Conservation (phyloP, 2,113 vertebrate genomes). For the Phyllostomus hastatus region DNA sequence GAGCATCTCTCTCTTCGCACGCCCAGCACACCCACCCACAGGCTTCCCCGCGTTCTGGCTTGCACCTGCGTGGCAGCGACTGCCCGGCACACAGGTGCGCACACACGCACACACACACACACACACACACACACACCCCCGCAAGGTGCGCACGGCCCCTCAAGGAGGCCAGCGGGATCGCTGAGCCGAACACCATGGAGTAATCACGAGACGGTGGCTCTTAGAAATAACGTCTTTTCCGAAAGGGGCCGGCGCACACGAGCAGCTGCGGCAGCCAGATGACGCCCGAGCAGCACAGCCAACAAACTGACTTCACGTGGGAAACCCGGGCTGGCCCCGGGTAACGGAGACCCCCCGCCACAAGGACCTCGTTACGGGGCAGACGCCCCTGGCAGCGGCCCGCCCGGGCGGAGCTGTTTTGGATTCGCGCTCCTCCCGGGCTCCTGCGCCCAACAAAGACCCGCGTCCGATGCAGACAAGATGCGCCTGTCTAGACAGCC, state of each 20-base stretch:
- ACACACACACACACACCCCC: neutral
- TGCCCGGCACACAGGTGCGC: accelerated
- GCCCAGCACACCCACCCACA: neutral
- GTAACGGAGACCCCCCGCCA: constrained; percentile 34
- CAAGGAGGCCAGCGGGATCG: neutral
- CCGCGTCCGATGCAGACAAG: constrained; percentile 46
- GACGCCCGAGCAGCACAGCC: constrained; percentile 8
- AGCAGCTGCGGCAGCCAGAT: constrained; percentile 23
- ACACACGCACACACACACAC: neutral
- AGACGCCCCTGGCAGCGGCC: constrained; percentile 48
- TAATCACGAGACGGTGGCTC: constrained; percentile 30
- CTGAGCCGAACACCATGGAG: neutral
- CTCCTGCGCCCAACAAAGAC: constrained; percentile 49
- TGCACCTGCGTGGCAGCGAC: neutral
- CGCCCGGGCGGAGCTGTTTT: constrained; percentile 20
- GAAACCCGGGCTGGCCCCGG: neutral
- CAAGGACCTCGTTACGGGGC: constrained; percentile 49
- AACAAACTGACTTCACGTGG: constrained; percentile 69
- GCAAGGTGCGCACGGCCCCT: neutral
- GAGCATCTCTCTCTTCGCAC: neutral
- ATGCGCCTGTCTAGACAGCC: constrained; percentile 56
- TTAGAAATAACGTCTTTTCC: constrained; percentile 49
- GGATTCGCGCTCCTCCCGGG: constrained; percentile 15
- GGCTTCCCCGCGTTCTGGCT: neutral
- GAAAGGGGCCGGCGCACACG: neutral